Conservation (phyloP, 2,888 invertebrate genomes). For the Geophilus truncorum region DNA sequence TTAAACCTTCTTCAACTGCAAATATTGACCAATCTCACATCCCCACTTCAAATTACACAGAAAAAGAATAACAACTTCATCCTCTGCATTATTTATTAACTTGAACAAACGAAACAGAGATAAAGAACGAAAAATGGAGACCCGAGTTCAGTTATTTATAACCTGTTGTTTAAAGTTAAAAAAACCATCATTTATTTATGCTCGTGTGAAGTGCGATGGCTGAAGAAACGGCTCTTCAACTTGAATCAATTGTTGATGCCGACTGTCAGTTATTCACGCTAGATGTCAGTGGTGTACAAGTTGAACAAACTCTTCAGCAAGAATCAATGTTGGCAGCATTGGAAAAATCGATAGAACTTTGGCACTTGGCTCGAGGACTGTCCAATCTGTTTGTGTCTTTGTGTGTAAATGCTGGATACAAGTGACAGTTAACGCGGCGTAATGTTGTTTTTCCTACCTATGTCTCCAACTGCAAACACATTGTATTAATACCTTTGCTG, state of each 20-base stretch:
- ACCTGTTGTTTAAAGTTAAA: too few species aligned
- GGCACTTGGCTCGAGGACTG: constrained; percentile 17
- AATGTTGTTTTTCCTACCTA: not conserved
- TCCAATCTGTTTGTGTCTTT: constrained; percentile 24
- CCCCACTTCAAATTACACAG: too few species aligned
- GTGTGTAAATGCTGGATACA: constrained; percentile 14
- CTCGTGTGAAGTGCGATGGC: too few species aligned
- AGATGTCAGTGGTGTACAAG: not conserved
- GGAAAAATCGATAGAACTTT: not conserved
- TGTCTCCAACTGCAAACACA: too few species aligned
- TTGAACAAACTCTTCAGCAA: constrained; percentile 11
- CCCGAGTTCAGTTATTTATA: too few species aligned
- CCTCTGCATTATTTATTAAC: too few species aligned
- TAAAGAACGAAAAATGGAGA: too few species aligned
- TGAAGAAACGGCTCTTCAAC: not conserved
- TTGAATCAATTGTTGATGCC: not conserved
- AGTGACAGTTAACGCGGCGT: not conserved
- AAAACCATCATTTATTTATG: not conserved
- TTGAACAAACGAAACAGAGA: too few species aligned
- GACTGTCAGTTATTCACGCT: not conserved
- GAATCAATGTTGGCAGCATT: constrained; percentile 3
- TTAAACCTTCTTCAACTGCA: too few species aligned
- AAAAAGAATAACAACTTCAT: too few species aligned
- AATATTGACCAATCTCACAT: too few species aligned
- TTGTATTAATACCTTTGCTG: not conserved